Base-by-base conservation (phyloP, 2,888 invertebrate species). In the Parelbella ahira region DNA sequence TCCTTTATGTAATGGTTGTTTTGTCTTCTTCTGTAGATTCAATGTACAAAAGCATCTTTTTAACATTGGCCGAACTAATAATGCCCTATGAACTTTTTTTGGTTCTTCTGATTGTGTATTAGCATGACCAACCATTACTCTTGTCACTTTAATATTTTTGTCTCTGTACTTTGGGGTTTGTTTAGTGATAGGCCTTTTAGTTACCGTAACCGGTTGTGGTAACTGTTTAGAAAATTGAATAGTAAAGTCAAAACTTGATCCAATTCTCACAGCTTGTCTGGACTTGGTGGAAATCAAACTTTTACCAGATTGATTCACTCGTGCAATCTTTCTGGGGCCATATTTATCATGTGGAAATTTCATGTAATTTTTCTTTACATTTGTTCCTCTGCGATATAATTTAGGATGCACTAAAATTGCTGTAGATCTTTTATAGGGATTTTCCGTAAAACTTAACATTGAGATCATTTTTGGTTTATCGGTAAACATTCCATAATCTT, bases 11-110 rank as follows among this genome's bases (percentile, higher is more conserved):
- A 15, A 15, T n/a, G 15, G 15, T 15, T 34, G 15, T 23, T 18
- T 6, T n/a, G 4, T 24, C 15, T 23, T 12, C 12, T 51, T 60
- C 11, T 58, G 60, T 20, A 63, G 45, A 49, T 61, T 60, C 3
- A 59, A 45, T 5, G 62, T 60, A 50, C 69, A 71, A 42, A 70
- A 66, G 48, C 68, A 68, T 50, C 62, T 59, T 49, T 60, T 66
- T 20, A 74, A 51, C 9, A 47, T 15, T 3, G 62, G 58, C 4
- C 27, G 27, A 11, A 20, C 27, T 19, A 37, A 12, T 10, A 5
- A 19, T 3, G 25, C 4, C 23, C 11, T 36, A 11, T 36, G 15
- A 11, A 18, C 4, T 27, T 37, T 27, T 20, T 6, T 37, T 25
- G 11, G 19, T 20, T 12, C 7, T 2, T n/a, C 2, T 8, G 37